phyloP scores from a whole-genome alignment of 2,888 invertebrate species.

The Macrophya alboannulata region DNA sequence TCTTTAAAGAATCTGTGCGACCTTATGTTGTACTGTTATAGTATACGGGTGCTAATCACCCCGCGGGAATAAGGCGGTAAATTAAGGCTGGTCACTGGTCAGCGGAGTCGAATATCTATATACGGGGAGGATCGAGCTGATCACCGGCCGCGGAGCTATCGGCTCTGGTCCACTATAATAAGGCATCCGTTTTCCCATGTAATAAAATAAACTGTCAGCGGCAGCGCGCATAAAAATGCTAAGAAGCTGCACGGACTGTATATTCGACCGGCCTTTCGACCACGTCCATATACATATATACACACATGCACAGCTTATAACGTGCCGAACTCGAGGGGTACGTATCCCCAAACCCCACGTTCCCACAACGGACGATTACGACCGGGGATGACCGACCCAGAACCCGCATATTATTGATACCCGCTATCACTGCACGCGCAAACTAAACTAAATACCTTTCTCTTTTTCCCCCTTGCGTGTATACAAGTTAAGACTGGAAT shows the following conservation, averaged over 20 bases:
- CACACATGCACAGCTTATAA: slow-evolving; percentile 18
- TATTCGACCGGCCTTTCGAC: neutral
- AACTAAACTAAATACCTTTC: slow-evolving; percentile 8
- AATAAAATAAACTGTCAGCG: slow-evolving; percentile 80
- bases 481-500: neutral
- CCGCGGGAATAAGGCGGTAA: neutral
- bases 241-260: slow-evolving; percentile 70
- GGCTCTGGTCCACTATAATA: neutral
- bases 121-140: neutral
- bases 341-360: neutral
- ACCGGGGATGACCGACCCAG: slow-evolving; percentile 47
- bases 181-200: slow-evolving; percentile 65
- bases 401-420: slow-evolving; percentile 46
- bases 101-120: neutral
- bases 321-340: slow-evolving; percentile 33
- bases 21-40: neutral
- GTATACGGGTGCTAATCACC: slow-evolving; percentile 56
- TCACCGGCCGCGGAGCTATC: neutral
- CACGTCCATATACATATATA: neutral
- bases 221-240: slow-evolving; percentile 80
- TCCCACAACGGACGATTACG: slow-evolving; percentile 41
- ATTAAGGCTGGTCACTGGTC: neutral
- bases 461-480: neutral
- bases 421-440: neutral
- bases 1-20: neutral